Evolutionary conservation across 1,140 invertebrate species (phyloP).

Genomic region (Bombus sylvicola): DNA sequence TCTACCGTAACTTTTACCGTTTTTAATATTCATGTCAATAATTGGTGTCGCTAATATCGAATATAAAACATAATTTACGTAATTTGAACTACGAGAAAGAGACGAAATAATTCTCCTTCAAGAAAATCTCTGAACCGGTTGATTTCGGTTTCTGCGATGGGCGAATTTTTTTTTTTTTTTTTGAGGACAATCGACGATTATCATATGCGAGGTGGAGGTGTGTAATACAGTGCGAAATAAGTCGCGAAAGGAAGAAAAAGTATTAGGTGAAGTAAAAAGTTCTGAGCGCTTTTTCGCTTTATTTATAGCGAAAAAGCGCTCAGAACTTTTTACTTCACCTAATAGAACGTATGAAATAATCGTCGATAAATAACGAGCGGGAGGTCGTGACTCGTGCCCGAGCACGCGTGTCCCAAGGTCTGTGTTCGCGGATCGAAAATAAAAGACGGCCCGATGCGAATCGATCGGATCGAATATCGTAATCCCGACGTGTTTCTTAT

Average conservation of each 20-base stretch:
- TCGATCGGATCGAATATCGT: constrained; percentile 34
- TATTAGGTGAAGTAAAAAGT: too few species aligned
- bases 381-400: not conserved
- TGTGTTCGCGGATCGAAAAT: constrained; percentile 16
- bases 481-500: not conserved
- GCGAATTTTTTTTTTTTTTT: constrained; percentile 3
- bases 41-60: too few species aligned
- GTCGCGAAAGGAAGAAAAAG: constrained; percentile 23
- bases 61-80: too few species aligned
- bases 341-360: constrained; percentile 53
- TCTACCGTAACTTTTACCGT: too few species aligned
- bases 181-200: constrained; percentile 45
- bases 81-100: not conserved
- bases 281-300: too few species aligned
- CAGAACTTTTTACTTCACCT: too few species aligned
- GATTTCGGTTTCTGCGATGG: not conserved
- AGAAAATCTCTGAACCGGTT: constrained; percentile 15
- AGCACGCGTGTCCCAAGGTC: not conserved
- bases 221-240: constrained; percentile 41
- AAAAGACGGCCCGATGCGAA: constrained; percentile 23
- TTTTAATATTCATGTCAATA: too few species aligned
- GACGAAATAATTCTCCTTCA: constrained; percentile 18
- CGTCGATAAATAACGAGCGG: constrained; percentile 52
- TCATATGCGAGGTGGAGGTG: constrained; percentile 19
- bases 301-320: too few species aligned